Conservation (phyloP, 2,113 vertebrate species). For the Cyanocitta stelleri region DNA sequence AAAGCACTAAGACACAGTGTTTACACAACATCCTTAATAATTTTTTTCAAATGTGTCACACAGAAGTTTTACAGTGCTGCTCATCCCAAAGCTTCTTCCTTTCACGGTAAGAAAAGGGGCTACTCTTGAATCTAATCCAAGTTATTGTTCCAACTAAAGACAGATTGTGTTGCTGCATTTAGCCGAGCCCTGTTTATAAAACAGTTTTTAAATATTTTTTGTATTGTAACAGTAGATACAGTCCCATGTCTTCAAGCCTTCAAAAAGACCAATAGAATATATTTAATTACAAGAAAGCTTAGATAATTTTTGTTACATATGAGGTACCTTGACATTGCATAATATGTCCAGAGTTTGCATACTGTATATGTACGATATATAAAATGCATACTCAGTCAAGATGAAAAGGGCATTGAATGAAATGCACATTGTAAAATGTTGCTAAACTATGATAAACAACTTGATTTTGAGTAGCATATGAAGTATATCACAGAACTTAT, state of each 20-base stretch:
- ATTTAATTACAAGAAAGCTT: neutral
- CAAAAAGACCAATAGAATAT: neutral
- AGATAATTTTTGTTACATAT: neutral
- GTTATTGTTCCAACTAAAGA: neutral
- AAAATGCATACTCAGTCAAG: neutral
- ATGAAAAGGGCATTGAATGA: neutral
- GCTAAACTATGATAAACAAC: neutral
- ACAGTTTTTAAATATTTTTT: neutral
- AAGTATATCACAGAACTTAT: neutral
- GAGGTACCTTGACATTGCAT: neutral
- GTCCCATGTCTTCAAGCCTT: neutral
- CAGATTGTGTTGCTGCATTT: neutral
- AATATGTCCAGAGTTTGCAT: neutral
- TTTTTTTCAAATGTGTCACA: conserved; percentile 47
- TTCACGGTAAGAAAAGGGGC: conserved; percentile 45
- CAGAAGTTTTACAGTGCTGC: conserved; percentile 15
- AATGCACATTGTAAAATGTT: neutral
- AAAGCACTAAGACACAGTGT: neutral
- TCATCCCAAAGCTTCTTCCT: conserved; percentile 34
- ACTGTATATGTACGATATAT: neutral
- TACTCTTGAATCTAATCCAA: conserved; percentile 12
- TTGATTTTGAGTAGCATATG: neutral
- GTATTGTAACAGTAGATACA: neutral
- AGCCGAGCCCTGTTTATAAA: neutral
- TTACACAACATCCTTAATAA: neutral